Evolutionary conservation across 2,888 invertebrate species (phyloP).

Genomic region (Tanypteryx hageni): DNA sequence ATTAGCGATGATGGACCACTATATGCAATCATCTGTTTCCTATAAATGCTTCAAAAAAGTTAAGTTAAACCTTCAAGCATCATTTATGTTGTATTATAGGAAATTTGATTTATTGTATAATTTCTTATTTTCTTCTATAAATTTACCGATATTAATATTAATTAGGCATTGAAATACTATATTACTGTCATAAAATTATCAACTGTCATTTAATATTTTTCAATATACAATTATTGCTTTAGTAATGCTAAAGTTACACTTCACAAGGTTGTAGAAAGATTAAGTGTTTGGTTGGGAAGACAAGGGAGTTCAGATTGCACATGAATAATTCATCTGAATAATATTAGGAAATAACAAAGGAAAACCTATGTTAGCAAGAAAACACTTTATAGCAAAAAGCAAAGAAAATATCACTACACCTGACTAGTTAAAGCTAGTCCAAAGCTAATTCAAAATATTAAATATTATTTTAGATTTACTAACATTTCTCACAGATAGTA

Average conservation of each 20-base stretch:
- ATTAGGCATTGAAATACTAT: slow-evolving; percentile 46
- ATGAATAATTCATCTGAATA: slow-evolving; percentile 49
- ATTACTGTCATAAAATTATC: slow-evolving; percentile 47
- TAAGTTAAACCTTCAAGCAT: not conserved
- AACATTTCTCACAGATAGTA: not conserved
- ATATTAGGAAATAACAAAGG: slow-evolving; percentile 30
- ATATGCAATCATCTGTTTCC: not conserved
- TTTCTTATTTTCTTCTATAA: not conserved
- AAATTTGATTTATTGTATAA: slow-evolving; percentile 27
- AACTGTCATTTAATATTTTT: slow-evolving; percentile 49
- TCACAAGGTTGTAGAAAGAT: slow-evolving; percentile 29
- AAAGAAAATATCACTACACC: slow-evolving; percentile 24
- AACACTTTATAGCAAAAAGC: not conserved
- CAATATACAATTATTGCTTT: slow-evolving; percentile 62
- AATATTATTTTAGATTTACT: not conserved
- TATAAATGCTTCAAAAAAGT: slow-evolving; percentile 45
- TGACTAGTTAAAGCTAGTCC: slow-evolving; percentile 41
- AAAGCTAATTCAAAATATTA: slow-evolving; percentile 9
- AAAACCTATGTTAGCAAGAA: slow-evolving; percentile 1
- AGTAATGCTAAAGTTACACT: slow-evolving; percentile 47
- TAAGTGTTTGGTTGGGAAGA: slow-evolving; percentile 46
- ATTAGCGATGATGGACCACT: not conserved
- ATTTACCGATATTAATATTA: slow-evolving; percentile 55
- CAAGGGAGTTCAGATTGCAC: slow-evolving; percentile 41
- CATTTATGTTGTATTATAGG: slow-evolving; percentile 20